A percentile compares a stretch with the other conserved stretches of the same genome.
phyloP scores from a whole-genome alignment of 2,888 invertebrate species.

The Tolmerus cingulatus region DNA sequence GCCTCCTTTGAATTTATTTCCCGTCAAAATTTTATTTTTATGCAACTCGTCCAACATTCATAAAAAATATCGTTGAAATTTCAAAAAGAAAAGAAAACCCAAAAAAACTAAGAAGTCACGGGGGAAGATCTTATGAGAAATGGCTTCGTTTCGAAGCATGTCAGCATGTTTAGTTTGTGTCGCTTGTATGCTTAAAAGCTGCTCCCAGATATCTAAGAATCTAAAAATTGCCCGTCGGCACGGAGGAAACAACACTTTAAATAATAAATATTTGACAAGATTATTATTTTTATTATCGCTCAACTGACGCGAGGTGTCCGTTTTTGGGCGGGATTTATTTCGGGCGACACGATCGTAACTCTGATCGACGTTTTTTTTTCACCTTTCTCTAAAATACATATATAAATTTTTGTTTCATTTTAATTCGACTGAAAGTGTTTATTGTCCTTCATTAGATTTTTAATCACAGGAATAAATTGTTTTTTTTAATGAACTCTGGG shows the following conservation, averaged over 20 bases:
- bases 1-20: constrained; percentile 5
- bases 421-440: not conserved
- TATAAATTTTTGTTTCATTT: not conserved
- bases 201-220: not conserved
- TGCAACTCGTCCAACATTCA: not conserved
- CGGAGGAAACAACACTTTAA: constrained; percentile 13
- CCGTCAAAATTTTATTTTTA: constrained; percentile 15
- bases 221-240: not conserved
- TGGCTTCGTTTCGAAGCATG: not conserved
- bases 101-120: not conserved
- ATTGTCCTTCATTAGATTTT: constrained; percentile 3
- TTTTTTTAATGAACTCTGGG: not conserved
- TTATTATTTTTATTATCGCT: constrained; percentile 22
- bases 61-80: constrained; percentile 1
- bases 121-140: not conserved
- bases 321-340: not conserved
- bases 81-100: not conserved
- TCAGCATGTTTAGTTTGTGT: not conserved
- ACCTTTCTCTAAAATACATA: not conserved
- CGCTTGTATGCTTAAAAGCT: not conserved
- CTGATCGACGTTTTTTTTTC: not conserved
- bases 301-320: not conserved
- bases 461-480: not conserved
- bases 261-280: constrained; percentile 31
- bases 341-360: not conserved